These are phyloP conservation scores for Noctua comes DNA, from an alignment of 2,888 invertebrate genomes.

Conservation along the genomic window DNA sequence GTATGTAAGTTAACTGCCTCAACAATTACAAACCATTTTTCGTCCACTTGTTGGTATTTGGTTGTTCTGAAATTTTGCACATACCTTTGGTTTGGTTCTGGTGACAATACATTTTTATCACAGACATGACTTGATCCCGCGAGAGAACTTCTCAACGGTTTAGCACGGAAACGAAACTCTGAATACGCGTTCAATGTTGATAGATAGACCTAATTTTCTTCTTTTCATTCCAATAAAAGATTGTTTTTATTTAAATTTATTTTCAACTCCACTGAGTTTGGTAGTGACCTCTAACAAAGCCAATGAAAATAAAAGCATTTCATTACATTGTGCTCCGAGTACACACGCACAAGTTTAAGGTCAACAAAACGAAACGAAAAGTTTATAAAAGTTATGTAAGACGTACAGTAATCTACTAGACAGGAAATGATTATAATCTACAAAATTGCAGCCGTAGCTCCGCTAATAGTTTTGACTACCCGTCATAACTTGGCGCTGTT, in stretches of 20 bases:
- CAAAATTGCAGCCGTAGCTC: not conserved
- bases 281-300: constrained; percentile 32
- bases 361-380: constrained; percentile 48
- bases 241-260: not conserved
- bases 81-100: not conserved
- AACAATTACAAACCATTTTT: not conserved
- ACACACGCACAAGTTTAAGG: constrained; percentile 47
- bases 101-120: not conserved
- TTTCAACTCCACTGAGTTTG: constrained; percentile 11
- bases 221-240: not conserved
- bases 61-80: not conserved
- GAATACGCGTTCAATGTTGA: not conserved
- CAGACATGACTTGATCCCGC: not conserved
- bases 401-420: constrained; percentile 19
- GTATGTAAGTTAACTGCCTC: not conserved
- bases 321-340: constrained; percentile 30
- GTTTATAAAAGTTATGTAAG: constrained; percentile 43
- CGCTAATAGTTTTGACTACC: constrained; percentile 1
- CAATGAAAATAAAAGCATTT: constrained; percentile 57
- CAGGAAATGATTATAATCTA: not conserved
- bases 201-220: not conserved
- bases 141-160: not conserved
- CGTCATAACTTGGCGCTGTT: not conserved
- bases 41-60: not conserved
- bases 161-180: not conserved